phyloP scores from a whole-genome alignment of 1,140 invertebrate genomes.

The Drosophila trapezifrons region DNA sequence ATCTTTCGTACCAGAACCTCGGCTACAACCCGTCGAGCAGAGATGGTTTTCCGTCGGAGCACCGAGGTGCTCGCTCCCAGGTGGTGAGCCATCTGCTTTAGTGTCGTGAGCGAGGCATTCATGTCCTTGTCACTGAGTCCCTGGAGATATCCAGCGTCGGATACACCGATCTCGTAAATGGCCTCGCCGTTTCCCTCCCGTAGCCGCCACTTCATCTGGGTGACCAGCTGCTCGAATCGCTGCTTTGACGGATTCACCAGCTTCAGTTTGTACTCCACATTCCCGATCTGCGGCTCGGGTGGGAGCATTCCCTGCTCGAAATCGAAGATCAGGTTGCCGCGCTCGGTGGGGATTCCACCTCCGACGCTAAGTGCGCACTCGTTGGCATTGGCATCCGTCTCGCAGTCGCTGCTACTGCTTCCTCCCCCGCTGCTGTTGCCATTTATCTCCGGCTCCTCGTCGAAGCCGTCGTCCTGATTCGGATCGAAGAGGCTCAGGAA shows the following conservation, averaged over 20 bases:
- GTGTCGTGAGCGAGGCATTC: slow-evolving; percentile 91
- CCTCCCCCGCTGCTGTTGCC: slow-evolving; percentile 66
- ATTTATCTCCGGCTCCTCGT: slow-evolving; percentile 74
- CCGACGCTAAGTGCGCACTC: slow-evolving; percentile 18
- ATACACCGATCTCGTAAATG: slow-evolving; percentile 98
- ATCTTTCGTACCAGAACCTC: slow-evolving; percentile 96
- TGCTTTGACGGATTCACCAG: slow-evolving; percentile 92
- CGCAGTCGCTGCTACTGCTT: slow-evolving; percentile 70
- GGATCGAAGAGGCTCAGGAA: slow-evolving; percentile 92
- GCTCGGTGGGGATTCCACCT: slow-evolving; percentile 59
- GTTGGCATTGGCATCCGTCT: slow-evolving; percentile 68
- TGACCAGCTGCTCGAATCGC: slow-evolving; percentile 94
- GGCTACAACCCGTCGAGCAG: slow-evolving; percentile 87
- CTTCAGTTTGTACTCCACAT: slow-evolving; percentile 97
- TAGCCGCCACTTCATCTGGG: slow-evolving; percentile 96
- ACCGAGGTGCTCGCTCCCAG: slow-evolving; percentile 92
- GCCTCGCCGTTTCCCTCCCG: slow-evolving; percentile 96
- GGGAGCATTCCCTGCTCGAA: slow-evolving; percentile 88
- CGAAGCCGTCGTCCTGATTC: slow-evolving; percentile 79
- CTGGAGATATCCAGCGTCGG: slow-evolving; percentile 94
- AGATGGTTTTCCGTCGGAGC: slow-evolving; percentile 84
- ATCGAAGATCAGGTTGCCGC: slow-evolving; percentile 83
- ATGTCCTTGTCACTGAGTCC: slow-evolving; percentile 93
- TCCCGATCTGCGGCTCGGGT: slow-evolving; percentile 95
- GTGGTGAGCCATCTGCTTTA: slow-evolving; percentile 93